A percentile compares a stretch with the other conserved stretches of the same genome.
phyloP scores from a whole-genome alignment of 2,797 vertebrate species.

The Sebastes wilsoni region DNA sequence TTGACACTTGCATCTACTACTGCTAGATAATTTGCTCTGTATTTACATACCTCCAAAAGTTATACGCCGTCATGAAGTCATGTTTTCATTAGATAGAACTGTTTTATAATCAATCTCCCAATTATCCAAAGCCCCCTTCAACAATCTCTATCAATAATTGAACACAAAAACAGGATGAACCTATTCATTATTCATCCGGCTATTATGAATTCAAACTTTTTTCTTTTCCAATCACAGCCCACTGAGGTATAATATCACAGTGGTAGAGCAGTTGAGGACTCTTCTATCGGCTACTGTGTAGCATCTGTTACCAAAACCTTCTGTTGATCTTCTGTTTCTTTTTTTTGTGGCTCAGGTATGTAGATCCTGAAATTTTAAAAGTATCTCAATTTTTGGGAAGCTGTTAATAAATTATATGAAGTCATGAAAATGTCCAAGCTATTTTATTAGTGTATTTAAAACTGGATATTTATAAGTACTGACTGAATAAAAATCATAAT shows the following conservation, averaged over 20 bases:
- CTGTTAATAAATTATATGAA: slow-evolving; percentile 54
- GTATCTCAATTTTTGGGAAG: slow-evolving; percentile 85
- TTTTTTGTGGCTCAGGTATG: slow-evolving; percentile 78
- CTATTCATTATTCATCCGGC: slow-evolving; percentile 38
- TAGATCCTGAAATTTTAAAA: slow-evolving; percentile 71
- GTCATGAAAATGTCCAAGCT: slow-evolving; percentile 81
- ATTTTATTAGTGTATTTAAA: slow-evolving; percentile 93
- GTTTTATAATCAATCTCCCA: slow-evolving; percentile 33
- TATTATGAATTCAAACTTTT: slow-evolving; percentile 21
- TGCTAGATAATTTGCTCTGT: slow-evolving; percentile 26
- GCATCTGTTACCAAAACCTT: slow-evolving; percentile 69
- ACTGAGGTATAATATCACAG: not conserved
- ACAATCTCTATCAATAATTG: slow-evolving; percentile 39
- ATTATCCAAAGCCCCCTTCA: slow-evolving; percentile 27
- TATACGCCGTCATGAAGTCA: slow-evolving; percentile 5
- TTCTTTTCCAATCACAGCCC: not conserved
- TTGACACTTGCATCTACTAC: slow-evolving; percentile 21
- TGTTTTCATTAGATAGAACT: slow-evolving; percentile 26
- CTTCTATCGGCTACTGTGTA: slow-evolving; percentile 87
- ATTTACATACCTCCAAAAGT: slow-evolving; percentile 37
- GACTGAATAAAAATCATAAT: slow-evolving; percentile 74
- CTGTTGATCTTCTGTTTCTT: slow-evolving; percentile 60
- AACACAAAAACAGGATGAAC: slow-evolving; percentile 32
- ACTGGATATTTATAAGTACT: slow-evolving; percentile 89
- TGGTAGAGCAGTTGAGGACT: slow-evolving; percentile 19